Evolutionary conservation across 1,140 invertebrate genomes (phyloP).

Genomic region (Eupristina koningsbergeri): DNA sequence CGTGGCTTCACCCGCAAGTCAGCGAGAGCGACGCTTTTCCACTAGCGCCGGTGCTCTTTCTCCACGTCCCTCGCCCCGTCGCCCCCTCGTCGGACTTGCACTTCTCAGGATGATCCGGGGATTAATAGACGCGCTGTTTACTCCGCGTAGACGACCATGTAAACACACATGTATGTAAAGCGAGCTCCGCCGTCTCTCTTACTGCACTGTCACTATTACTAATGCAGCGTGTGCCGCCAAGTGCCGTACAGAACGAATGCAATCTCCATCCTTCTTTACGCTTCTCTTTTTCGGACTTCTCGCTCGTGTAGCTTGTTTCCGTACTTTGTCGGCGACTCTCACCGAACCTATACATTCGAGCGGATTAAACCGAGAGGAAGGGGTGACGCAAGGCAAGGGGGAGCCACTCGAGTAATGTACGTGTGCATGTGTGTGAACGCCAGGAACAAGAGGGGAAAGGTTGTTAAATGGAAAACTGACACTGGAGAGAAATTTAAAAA

Average conservation of each 20-base stretch:
- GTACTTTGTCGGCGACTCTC: neutral
- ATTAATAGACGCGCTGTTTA: no score
- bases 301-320: neutral
- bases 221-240: slow-evolving; percentile 56
- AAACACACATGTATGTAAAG: slow-evolving; percentile 51
- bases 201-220: slow-evolving; percentile 73
- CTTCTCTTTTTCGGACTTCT: neutral
- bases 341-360: neutral
- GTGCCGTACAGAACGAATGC: slow-evolving; percentile 59
- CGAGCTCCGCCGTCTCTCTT: slow-evolving; percentile 69
- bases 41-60: neutral
- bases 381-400: neutral
- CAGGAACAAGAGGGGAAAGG: no score
- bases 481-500: neutral
- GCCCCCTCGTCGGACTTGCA: neutral
- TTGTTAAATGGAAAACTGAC: no score
- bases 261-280: neutral
- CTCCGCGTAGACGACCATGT: neutral
- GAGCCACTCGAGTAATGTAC: neutral
- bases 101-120: no score
- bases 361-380: neutral
- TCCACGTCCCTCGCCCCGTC: slow-evolving; percentile 24
- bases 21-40: neutral
- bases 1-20: no score
- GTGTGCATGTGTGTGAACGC: no score